A percentile compares a stretch with the other conserved stretches of the same genome.
Conservation (phyloP, 2,113 vertebrate species). For the Anhinga anhinga region DNA sequence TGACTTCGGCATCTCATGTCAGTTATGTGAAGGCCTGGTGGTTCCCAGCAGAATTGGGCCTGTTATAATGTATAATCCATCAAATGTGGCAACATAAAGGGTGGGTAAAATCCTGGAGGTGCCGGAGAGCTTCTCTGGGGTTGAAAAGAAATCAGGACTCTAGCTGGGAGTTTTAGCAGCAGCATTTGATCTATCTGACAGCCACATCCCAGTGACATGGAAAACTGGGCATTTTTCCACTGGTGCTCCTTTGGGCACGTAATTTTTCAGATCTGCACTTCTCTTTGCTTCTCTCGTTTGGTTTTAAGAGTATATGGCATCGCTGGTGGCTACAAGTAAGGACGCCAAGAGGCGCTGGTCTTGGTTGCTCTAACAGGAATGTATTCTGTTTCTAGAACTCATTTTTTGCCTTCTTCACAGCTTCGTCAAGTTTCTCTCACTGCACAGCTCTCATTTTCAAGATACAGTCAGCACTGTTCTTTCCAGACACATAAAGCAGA, state of each 20-base stretch:
- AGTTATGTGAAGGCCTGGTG: background rate
- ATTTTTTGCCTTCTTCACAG: background rate
- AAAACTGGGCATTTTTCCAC: background rate
- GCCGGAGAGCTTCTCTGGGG: background rate
- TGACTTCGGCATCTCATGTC: background rate
- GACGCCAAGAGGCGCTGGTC: background rate
- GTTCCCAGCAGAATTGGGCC: background rate
- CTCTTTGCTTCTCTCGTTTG: background rate
- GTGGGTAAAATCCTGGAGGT: background rate
- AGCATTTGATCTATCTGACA: background rate
- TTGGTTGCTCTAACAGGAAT: background rate
- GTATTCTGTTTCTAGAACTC: background rate
- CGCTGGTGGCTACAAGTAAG: background rate
- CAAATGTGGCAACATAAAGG: background rate
- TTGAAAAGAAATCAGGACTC: background rate
- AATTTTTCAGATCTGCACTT: background rate
- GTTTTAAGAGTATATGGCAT: background rate
- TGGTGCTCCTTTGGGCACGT: background rate
- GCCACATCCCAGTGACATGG: background rate
- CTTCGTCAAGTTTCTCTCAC: background rate
- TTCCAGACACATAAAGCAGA: slow-evolving; percentile 4
- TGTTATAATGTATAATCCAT: background rate
- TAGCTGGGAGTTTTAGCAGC: background rate
- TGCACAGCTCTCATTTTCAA: background rate
- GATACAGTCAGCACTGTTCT: background rate